These are phyloP conservation scores for Camponotus pennsylvanicus DNA, from an alignment of 1,140 invertebrate genomes.

Conservation along the genomic window DNA sequence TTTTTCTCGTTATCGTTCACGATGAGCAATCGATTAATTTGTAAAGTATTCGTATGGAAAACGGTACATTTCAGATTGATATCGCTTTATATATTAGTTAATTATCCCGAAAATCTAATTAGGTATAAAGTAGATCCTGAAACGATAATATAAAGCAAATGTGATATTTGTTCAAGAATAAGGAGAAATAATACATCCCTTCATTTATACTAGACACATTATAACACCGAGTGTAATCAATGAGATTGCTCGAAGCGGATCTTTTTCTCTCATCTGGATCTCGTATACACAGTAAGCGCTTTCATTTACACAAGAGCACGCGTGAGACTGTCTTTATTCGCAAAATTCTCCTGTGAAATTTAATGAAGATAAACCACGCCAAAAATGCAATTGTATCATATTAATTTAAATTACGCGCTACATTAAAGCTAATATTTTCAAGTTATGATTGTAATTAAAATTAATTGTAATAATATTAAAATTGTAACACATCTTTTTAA, in stretches of 20 bases:
- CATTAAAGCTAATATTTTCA: not conserved
- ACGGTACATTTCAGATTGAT: not conserved
- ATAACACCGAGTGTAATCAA: constrained; percentile 27
- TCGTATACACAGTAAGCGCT: constrained; percentile 9
- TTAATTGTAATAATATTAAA: not conserved
- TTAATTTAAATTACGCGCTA: constrained; percentile 23
- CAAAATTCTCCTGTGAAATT: not conserved
- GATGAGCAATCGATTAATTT: constrained; percentile 19
- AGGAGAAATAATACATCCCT: constrained; percentile 7
- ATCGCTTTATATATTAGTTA: not conserved
- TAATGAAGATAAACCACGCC: constrained; percentile 21
- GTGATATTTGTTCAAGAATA: not conserved
- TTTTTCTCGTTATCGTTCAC: constrained; percentile 31
- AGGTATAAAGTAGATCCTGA: not conserved
- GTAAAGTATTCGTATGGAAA: not conserved
- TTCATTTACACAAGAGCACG: constrained; percentile 14
- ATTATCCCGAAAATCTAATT: constrained; percentile 14
- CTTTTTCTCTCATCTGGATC: not conserved
- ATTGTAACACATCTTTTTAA: not conserved
- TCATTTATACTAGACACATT: constrained; percentile 16
- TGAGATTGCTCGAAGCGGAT: constrained; percentile 17
- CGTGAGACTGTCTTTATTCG: not conserved
- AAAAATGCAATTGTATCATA: not conserved
- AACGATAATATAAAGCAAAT: not conserved
- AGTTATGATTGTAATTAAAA: not conserved